Evolutionary conservation across 2,888 invertebrate genomes (phyloP), one percentile per base, ranked within the genome.

Genomic region (Pseudococcus longispinus): DNA sequence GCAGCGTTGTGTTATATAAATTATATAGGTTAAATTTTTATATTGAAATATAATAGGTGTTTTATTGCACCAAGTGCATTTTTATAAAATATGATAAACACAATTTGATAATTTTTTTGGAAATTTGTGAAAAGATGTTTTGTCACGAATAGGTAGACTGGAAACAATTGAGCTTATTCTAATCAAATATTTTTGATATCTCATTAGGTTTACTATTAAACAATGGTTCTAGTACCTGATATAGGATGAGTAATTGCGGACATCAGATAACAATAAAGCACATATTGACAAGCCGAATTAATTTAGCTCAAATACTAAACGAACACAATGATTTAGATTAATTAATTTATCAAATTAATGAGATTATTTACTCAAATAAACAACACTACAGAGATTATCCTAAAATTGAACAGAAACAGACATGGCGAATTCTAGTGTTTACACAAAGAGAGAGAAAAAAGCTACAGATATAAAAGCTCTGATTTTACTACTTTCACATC

Each of bases 181-280:
- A 46, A 15, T 46, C 44, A 13, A 15, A 46, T 46, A 11, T 0
- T 46, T 9, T 46, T 46, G 13, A 46, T 46, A 46, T 46, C 44
- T 46, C 37, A 37, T 37, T 9, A 70, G 15, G 70, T 70, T 70
- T 70, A 70, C 32, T 29, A 5, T 18, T 29, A 29, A 70, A 29
- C 70, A 70, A 70, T 70, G 70, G 37, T 60, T 5, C 60, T 20
- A 84, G 11, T 60, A 86, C 86, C 86, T 86, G 86, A 37, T 55
- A 86, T 77, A 32, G 86, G 51, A 80, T 86, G 86, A 51, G 86
- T 55, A 37, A 86, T 77, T 74, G 86, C 80, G 9, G 86, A 86
- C 86, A 86, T 86, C 86, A 86, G 77, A 51, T 77, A 11, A 51
- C 15, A 55, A 18, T 20, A 23, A 32, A 77, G 29, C 29, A 23